Evolutionary conservation across 1,140 invertebrate genomes (phyloP), one percentile per base, ranked within the genome.

Genomic region (Spodoptera litura): DNA sequence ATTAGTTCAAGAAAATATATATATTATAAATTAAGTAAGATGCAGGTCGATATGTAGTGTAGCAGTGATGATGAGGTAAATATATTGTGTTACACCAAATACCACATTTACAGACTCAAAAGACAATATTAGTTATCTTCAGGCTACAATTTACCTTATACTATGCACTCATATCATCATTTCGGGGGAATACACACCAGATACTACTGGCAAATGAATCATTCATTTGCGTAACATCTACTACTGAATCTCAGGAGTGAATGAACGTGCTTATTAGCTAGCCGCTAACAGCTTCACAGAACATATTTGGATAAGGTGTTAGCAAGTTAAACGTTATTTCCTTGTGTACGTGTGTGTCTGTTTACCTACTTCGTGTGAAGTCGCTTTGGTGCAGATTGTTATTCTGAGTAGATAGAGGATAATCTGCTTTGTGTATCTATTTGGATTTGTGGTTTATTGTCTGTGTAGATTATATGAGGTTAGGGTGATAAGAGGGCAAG

Each of bases 291-390:
- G 8, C 20, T 73, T 53, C 13, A 49, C 31, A 58, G 35, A 51
- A 58, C 55, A 59, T 73, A 13, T 73, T 73, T 58, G 71, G 35
- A 25, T 38, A 59, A 73, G 10, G 9, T n/a, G 35, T 73, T 73
- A 73, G 55, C 8, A 20, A 4, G 27, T 53, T 35, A 10, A 72
- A 53, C 31, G 68, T 27, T 35, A 68, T 68, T 68, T 68, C 64
- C 64, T 52, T 68, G 61, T 64, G 38, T 64, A 38, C 64, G 27
- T 68, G 61, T 64, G 61, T 64, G 38, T 20, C 10, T 49, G 64
- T 68, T 68, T 53, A 35, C 49, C 13, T 13, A 2, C 61, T 20
- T 53, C 64, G 64, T 68, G 49, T 68, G 64, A 68, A 68, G 64
- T 68, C 62, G 44, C 10, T 9, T 68, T 10, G n/a, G 27, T 64